Conservation (phyloP, 2,113 vertebrate species). For the Varanus komodoensis region DNA sequence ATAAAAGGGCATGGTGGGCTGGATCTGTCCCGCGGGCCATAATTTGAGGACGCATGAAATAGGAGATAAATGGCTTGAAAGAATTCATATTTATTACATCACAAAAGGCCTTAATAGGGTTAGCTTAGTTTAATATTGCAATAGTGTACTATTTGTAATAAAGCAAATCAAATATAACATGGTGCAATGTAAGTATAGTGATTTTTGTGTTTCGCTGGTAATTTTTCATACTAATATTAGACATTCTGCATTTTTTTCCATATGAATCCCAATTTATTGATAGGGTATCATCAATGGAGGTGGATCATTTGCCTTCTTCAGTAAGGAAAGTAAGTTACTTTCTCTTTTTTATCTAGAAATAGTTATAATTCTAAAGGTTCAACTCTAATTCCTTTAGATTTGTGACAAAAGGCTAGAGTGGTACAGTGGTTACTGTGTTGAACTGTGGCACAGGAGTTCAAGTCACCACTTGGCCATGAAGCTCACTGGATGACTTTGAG, state of each 20-base stretch:
- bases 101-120: background rate
- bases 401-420: background rate
- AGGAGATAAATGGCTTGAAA: background rate
- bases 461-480: no score
- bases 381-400: background rate
- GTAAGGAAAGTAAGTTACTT: conserved; percentile 65
- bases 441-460: no score
- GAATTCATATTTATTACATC: background rate
- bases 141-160: conserved; percentile 5
- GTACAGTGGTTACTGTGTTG: no score
- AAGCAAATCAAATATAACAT: background rate
- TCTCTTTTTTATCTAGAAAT: background rate
- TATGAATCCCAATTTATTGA: conserved; percentile 37
- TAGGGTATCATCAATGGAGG: conserved; percentile 71
- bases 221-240: conserved; percentile 22
- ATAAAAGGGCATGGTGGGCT: no score
- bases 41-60: no score
- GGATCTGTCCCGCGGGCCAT: no score
- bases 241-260: conserved; percentile 27
- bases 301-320: conserved; percentile 69
- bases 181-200: background rate
- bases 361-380: background rate
- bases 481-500: no score
- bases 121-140: background rate
- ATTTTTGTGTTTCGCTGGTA: background rate